Base-by-base conservation (phyloP, 1,140 invertebrate genomes). In the Portunus trituberculatus region DNA sequence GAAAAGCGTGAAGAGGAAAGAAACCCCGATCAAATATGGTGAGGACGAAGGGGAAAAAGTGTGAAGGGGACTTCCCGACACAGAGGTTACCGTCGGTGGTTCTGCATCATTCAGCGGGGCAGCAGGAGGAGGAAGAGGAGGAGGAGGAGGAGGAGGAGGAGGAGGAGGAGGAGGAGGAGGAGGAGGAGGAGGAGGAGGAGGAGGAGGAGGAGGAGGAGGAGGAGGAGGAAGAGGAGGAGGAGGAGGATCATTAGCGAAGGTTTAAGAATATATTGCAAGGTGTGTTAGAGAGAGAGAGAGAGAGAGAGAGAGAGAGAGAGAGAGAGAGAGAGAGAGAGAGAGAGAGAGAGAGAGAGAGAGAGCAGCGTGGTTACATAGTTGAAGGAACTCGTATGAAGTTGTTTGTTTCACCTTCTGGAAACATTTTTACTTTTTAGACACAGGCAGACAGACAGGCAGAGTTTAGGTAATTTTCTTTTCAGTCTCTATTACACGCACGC, bases 391-490 rank as follows among this genome's bases (percentile, higher is more conserved):
- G 39, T 39, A 39, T 39, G 39, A 39, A n/a, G 76, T 29, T 83
- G 29, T 29, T 4, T 83, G 25, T 83, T 29, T 83, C 76, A n/a
- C 29, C 76, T 83, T 83, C 25, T n/a, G 76, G 25, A 4, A 25
- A n/a, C 76, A 25, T 29, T 83, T 83, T 83, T 83, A 25, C 29
- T 29, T 29, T 83, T 25, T 3, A 86, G 8, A 86, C 0, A 86
- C 14, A 86, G 83, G 28, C 14, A 86, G 83, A 86, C 14, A 86
- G 83, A 86, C 14, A 86, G 83, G n/a, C 14, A 86, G 83, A 86
- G 83, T 86, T 83, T 82, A 82, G 20, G 20, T 82, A 39, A n/a
- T 83, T n/a, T 83, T 83, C 25, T 83, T n/a, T 83, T 83, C 25
- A n/a, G 25, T 4, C 4, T 12, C 0, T 83, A 83, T n/a, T 83